Conservation (phyloP, 2,113 vertebrate species). For the Oceanodroma tethys region DNA sequence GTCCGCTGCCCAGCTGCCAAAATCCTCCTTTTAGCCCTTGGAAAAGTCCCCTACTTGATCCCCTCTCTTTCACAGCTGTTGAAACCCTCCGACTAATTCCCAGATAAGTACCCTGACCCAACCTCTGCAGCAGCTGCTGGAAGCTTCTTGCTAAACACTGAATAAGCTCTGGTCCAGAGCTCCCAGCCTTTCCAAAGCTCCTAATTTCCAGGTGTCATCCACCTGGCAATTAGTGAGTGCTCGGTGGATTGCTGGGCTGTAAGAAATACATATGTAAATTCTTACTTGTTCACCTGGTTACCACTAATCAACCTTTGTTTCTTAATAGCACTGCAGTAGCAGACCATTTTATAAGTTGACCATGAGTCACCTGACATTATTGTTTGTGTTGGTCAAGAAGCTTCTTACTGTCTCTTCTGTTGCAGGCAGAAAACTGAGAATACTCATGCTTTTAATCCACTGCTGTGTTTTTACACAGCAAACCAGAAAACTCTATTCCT, state of each 20-base stretch:
- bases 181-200: not conserved
- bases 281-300: not conserved
- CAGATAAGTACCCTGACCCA: slow-evolving; percentile 43
- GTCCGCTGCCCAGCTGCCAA: slow-evolving; percentile 41
- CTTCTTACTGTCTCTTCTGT: not conserved
- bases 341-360: not conserved
- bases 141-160: slow-evolving; percentile 13
- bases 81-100: slow-evolving; percentile 40
- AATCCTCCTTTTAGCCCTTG: slow-evolving; percentile 18
- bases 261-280: not conserved
- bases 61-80: slow-evolving; percentile 49
- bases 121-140: slow-evolving; percentile 45
- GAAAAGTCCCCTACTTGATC: slow-evolving; percentile 48
- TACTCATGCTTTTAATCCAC: not conserved
- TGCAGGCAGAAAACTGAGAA: not conserved
- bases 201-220: slow-evolving; percentile 49
- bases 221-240: slow-evolving; percentile 31
- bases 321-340: not conserved
- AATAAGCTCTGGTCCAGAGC: not conserved
- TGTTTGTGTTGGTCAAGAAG: not conserved
- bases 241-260: not conserved
- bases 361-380: not conserved
- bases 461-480: slow-evolving; percentile 33
- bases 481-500: slow-evolving; percentile 42
- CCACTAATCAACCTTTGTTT: not conserved